These are phyloP conservation scores for Chloroclysta siterata DNA, from an alignment of 2,888 invertebrate genomes.

Conservation along the genomic window DNA sequence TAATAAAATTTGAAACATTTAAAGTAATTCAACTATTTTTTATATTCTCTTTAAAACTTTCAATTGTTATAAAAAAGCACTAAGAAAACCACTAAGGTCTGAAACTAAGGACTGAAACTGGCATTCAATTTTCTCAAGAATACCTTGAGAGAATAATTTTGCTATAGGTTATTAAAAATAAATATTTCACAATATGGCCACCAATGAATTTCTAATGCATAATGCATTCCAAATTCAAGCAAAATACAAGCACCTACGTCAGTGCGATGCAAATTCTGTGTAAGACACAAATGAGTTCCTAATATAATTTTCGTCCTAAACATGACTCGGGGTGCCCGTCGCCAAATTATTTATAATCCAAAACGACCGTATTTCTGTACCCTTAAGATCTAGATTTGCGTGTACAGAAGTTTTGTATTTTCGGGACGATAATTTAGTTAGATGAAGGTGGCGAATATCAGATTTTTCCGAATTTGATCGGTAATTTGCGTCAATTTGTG, in stretches of 20 bases:
- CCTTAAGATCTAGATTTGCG: constrained; percentile 8
- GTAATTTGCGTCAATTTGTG: constrained; percentile 52
- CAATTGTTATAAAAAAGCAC: no score
- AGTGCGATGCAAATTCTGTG: constrained; percentile 41
- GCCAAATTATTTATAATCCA: neutral
- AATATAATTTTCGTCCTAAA: constrained; percentile 29
- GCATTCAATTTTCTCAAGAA: no score
- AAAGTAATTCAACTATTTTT: no score
- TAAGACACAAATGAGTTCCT: constrained; percentile 31
- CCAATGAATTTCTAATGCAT: no score
- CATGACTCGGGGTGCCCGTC: neutral
- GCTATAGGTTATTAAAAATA: no score
- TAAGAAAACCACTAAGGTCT: no score
- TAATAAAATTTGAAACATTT: neutral
- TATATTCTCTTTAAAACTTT: no score
- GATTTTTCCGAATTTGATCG: constrained; percentile 62
- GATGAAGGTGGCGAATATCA: constrained; percentile 51
- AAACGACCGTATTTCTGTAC: neutral
- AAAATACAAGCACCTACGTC: neutral
- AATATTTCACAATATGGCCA: no score
- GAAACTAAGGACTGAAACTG: no score
- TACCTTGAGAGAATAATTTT: no score
- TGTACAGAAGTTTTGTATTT: neutral
- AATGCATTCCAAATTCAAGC: neutral
- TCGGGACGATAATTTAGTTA: constrained; percentile 50